These are phyloP conservation scores for Nothocercus julius DNA, from an alignment of 2,113 vertebrate genomes.

Conservation along the genomic window DNA sequence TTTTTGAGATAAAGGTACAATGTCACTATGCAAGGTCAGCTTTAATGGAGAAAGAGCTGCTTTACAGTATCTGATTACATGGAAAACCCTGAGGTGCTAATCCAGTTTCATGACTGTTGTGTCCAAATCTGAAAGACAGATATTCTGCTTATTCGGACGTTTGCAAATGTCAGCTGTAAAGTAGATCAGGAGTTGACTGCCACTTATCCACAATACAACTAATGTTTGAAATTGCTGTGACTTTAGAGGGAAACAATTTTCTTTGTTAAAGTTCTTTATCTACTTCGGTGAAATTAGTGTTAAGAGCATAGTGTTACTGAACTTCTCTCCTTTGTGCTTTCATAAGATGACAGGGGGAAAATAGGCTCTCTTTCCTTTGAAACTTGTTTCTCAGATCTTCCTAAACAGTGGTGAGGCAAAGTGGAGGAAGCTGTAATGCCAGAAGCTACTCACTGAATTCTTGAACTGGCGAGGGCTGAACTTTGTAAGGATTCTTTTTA, in stretches of 20 bases:
- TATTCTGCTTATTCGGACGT: background rate
- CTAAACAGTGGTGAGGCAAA: background rate
- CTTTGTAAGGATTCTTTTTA: background rate
- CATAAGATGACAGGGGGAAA: background rate
- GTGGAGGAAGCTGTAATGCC: background rate
- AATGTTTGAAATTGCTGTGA: background rate
- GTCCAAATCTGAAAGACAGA: slow-evolving; percentile 36
- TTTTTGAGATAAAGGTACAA: slow-evolving; percentile 40
- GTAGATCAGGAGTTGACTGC: background rate
- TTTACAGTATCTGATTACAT: slow-evolving; percentile 33
- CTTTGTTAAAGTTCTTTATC: background rate
- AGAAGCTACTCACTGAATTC: background rate
- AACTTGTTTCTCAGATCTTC: background rate
- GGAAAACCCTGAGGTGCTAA: background rate
- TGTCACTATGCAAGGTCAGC: slow-evolving; percentile 41
- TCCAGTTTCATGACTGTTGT: slow-evolving; percentile 24
- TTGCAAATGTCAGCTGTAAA: background rate
- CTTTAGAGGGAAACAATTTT: background rate
- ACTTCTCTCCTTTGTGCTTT: background rate
- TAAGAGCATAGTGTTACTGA: background rate
- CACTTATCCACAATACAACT: background rate
- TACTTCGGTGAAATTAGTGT: background rate
- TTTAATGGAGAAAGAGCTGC: slow-evolving; percentile 32
- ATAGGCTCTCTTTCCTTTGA: background rate
- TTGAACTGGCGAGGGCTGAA: background rate